These are phyloP conservation scores for Drosophila pseudotakahashii DNA, from an alignment of 2,888 invertebrate species.

Conservation along the genomic window DNA sequence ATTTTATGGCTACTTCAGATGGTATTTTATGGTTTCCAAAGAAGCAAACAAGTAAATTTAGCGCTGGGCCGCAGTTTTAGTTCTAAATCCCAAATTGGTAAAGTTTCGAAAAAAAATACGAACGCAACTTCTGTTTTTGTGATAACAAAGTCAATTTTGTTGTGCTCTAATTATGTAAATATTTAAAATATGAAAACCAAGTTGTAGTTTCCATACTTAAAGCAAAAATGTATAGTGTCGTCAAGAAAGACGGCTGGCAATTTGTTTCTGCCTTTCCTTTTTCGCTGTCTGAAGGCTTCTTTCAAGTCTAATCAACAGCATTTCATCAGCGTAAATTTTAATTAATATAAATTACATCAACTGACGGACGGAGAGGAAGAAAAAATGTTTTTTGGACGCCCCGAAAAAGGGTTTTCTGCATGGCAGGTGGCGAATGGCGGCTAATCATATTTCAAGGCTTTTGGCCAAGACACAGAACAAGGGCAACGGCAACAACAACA, in stretches of 20 bases:
- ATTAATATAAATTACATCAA: conserved; percentile 76
- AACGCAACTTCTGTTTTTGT: not conserved
- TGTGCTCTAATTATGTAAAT: too few species aligned
- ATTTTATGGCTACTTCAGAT: conserved; percentile 24
- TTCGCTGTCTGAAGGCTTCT: conserved; percentile 39
- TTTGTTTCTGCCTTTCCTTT: conserved; percentile 11
- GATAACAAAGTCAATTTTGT: not conserved
- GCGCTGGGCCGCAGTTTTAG: not conserved
- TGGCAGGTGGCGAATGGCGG: conserved; percentile 65
- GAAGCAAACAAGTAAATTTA: conserved; percentile 23
- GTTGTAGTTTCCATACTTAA: not conserved
- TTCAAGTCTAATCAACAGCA: conserved; percentile 74
- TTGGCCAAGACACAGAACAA: conserved; percentile 17
- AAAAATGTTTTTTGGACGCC: conserved; percentile 40
- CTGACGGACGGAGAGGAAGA: conserved; percentile 34
- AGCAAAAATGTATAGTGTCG: not conserved
- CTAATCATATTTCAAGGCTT: conserved; percentile 73
- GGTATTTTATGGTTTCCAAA: conserved; percentile 37
- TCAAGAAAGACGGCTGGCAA: not conserved
- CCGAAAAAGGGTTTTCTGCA: conserved; percentile 59
- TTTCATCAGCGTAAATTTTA: conserved; percentile 77
- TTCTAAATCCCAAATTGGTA: not conserved
- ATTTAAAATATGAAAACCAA: too few species aligned
- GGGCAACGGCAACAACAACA: not conserved
- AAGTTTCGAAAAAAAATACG: not conserved